Evolutionary conservation across 1,140 invertebrate species (phyloP), one percentile per base, ranked within the genome.

Genomic region (Halictus rubicundus): DNA sequence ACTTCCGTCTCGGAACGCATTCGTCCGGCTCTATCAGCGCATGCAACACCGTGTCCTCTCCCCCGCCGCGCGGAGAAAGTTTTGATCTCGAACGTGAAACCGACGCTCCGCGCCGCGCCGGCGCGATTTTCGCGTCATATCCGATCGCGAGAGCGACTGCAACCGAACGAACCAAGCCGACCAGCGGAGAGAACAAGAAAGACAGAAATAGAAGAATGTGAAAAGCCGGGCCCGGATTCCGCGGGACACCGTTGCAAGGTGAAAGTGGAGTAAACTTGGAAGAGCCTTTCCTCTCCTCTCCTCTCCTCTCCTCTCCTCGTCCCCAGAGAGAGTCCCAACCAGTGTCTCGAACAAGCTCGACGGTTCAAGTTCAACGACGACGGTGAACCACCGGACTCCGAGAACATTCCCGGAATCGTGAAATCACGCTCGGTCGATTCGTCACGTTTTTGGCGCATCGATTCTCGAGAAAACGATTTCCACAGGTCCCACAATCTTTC

Each of bases 41-140:
- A 27, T 32, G 42, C 69, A 46, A 46, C 42, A 68, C 57, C 60
- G 10, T 25, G 8, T 12, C 8, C 69, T 25, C 23, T 14, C 2
- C 14, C 27, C 16, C 37, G 14, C 68, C 19, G 2, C n/a, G 19
- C 49, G 68, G 80, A 82, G 82, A 84, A 84, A 84, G 82, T 81
- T 37, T 60, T 82, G 74, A 82, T 84, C 82, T 84, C 69, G 74
- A 73, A 78, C 78, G 78, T 81, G 82, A 83, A 81, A 81, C 73
- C 69, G 49, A 16, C 49, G 42, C 42, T 46, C 42, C 8, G 72
- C 54, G 61, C 42, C 8, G 72, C 54, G 61, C 63, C 25, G 70
- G 21, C 21, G 21, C 68, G 82, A 84, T 84, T 84, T 84, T 79
- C 82, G 66, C 75, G 66, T 73, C 80, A 78, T 46, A 84, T 81